Evolutionary conservation across 2,797 vertebrate genomes (phyloP).

Genomic region (Hypotaenidia okinawae): DNA sequence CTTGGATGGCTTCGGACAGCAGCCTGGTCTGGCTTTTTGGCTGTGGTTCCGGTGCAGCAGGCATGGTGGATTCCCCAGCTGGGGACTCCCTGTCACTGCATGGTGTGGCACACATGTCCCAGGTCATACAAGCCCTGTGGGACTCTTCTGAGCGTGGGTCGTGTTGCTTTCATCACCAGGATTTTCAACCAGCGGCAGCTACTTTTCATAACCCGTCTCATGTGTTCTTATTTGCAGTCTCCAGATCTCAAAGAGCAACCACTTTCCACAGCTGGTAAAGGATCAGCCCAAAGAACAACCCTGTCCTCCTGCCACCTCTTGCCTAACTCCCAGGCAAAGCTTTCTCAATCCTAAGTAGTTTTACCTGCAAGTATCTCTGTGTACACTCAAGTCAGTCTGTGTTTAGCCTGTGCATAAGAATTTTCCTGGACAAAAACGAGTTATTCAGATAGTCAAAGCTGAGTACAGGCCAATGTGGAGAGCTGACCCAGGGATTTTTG

Average conservation of each 20-base stretch:
- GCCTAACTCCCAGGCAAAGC: neutral
- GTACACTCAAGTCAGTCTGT: neutral
- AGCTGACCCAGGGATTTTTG: neutral
- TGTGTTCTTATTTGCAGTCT: neutral
- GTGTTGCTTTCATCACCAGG: neutral
- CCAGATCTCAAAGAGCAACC: neutral
- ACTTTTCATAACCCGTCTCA: neutral
- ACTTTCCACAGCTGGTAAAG: neutral
- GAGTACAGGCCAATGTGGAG: neutral
- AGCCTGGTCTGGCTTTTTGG: neutral
- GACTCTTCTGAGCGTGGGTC: neutral
- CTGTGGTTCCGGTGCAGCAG: fast-evolving
- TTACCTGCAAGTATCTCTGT: neutral
- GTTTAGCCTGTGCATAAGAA: neutral
- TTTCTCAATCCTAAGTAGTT: neutral
- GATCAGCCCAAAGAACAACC: neutral
- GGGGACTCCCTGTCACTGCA: neutral
- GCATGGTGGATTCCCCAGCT: neutral
- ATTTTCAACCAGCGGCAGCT: neutral
- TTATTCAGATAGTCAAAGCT: neutral
- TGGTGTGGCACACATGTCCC: neutral
- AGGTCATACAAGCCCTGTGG: neutral
- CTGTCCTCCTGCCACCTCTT: neutral
- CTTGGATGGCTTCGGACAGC: neutral
- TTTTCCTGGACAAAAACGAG: neutral